Conservation (phyloP, 2,797 vertebrate species). For the Vireo griseus region DNA sequence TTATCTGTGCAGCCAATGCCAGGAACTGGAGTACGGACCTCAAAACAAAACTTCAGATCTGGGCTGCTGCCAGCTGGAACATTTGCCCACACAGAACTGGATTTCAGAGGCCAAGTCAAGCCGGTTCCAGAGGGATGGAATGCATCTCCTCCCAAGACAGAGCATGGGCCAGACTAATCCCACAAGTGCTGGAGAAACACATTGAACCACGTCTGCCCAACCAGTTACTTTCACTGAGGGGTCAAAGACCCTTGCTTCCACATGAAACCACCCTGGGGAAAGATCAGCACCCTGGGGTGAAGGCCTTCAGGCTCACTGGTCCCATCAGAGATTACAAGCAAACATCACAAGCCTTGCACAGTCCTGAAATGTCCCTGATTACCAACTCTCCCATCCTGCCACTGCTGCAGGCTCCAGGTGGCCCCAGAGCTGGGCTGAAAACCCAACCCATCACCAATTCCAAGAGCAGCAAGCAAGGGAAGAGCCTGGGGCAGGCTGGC, state of each 20-base stretch:
- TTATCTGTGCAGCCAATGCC: background rate
- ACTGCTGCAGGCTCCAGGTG: background rate
- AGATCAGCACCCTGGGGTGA: background rate
- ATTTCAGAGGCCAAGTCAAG: background rate
- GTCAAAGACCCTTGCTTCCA: background rate
- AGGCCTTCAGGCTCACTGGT: background rate
- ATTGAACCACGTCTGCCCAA: background rate
- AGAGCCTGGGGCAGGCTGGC: background rate
- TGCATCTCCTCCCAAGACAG: background rate
- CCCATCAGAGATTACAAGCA: background rate
- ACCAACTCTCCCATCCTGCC: background rate
- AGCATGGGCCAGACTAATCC: background rate
- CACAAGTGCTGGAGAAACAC: background rate
- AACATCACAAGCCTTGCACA: background rate
- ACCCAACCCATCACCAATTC: accelerated
- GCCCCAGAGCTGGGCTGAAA: background rate
- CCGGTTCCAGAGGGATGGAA: background rate
- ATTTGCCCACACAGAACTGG: background rate
- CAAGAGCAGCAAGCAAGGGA: background rate
- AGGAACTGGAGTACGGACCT: background rate
- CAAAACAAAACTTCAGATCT: background rate
- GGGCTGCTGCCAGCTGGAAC: background rate
- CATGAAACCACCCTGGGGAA: background rate
- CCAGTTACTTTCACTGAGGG: background rate
- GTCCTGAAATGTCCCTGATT: background rate